Percentiles rank a stretch among this genome's conserved stretches.
Conservation (phyloP, 2,797 vertebrate species). For the Spea hammondii region DNA sequence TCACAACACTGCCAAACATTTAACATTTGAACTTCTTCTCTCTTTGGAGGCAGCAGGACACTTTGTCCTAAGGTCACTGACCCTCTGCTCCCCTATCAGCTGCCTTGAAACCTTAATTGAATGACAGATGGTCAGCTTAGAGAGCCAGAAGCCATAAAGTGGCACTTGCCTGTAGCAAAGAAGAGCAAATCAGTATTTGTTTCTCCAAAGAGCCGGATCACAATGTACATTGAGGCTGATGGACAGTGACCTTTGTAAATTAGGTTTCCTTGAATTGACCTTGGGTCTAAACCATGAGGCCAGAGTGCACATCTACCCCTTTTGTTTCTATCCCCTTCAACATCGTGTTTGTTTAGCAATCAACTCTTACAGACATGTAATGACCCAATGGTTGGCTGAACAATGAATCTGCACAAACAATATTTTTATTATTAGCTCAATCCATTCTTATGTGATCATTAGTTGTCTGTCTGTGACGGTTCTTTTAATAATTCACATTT, state of each 20-base stretch:
- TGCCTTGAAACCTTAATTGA: slow-evolving; percentile 76
- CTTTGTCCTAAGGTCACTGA: slow-evolving; percentile 76
- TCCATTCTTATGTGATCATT: neutral
- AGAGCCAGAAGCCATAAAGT: slow-evolving; percentile 63
- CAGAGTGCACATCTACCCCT: slow-evolving; percentile 9
- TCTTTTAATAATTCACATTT: neutral
- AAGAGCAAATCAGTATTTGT: slow-evolving; percentile 48
- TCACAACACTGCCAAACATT: slow-evolving; percentile 68
- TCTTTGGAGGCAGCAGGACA: slow-evolving; percentile 67
- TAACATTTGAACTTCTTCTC: slow-evolving; percentile 75
- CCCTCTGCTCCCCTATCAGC: slow-evolving; percentile 73
- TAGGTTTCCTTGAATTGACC: slow-evolving; percentile 50
- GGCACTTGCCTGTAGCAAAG: slow-evolving; percentile 49
- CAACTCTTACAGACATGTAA: slow-evolving; percentile 3
- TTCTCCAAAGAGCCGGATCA: slow-evolving; percentile 48
- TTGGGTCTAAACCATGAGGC: slow-evolving; percentile 15
- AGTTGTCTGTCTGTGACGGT: neutral
- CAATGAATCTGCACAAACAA: neutral
- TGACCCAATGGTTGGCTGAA: neutral
- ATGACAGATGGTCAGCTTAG: slow-evolving; percentile 81
- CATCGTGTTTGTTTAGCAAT: slow-evolving; percentile 23
- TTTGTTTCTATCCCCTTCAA: neutral
- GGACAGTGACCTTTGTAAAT: slow-evolving; percentile 49
- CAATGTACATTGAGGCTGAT: slow-evolving; percentile 43
- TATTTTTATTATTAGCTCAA: slow-evolving; percentile 5